Conservation (phyloP, 2,888 invertebrate species). For the Clepsis dumicolana region DNA sequence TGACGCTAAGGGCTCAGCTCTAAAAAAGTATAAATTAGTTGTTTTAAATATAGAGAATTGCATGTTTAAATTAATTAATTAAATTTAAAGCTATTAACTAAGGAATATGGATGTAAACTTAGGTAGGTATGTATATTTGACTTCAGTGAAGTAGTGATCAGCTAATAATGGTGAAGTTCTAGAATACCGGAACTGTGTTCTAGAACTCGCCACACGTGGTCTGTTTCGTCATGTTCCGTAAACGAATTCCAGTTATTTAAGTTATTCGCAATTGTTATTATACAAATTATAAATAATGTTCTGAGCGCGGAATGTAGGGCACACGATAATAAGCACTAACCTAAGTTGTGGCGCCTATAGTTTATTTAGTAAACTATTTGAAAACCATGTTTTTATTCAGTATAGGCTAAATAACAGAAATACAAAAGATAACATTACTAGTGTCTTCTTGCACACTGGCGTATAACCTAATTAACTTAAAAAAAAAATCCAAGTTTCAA, state of each 20-base stretch:
- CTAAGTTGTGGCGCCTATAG: neutral
- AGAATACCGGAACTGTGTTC: neutral
- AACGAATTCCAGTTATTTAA: constrained; percentile 14
- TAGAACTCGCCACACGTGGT: neutral
- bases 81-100: too few relatives aligned
- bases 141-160: too few relatives aligned
- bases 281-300: constrained; percentile 25
- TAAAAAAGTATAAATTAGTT: too few relatives aligned
- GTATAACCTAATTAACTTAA: too few relatives aligned
- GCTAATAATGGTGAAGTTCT: neutral
- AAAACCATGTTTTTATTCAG: neutral
- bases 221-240: neutral
- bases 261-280: constrained; percentile 26
- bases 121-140: neutral
- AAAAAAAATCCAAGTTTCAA: too few relatives aligned
- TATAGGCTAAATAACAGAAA: too few relatives aligned
- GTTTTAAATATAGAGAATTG: too few relatives aligned
- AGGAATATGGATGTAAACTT: too few relatives aligned
- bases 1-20: too few relatives aligned
- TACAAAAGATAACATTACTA: too few relatives aligned
- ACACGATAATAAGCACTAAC: neutral
- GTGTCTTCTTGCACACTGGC: too few relatives aligned
- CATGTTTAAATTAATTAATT: too few relatives aligned
- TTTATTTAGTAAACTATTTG: neutral
- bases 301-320: constrained; percentile 1